Conservation (phyloP, 2,888 invertebrate genomes). For the Limenitis camilla region DNA sequence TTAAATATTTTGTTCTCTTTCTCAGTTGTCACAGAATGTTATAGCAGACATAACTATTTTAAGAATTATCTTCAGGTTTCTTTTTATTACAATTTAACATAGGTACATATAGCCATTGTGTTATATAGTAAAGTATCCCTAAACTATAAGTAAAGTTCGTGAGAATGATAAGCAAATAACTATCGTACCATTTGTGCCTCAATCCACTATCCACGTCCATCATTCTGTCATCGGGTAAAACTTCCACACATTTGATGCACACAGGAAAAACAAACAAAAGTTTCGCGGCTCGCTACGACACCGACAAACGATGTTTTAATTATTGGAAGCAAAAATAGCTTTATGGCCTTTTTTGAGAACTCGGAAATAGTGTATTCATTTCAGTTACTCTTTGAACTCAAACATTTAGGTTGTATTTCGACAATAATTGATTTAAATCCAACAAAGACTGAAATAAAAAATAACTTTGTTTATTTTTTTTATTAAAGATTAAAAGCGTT, state of each 20-base stretch:
- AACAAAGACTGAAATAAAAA: too few relatives aligned
- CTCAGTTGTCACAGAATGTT: too few relatives aligned
- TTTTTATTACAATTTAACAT: too few relatives aligned
- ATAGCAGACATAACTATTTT: too few relatives aligned
- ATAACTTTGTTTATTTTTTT: too few relatives aligned
- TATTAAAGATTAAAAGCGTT: too few relatives aligned
- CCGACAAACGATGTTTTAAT: constrained; percentile 25
- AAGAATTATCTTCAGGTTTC: too few relatives aligned
- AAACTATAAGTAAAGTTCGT: background rate
- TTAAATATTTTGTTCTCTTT: too few relatives aligned
- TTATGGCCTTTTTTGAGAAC: constrained; percentile 15
- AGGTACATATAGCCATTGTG: too few relatives aligned
- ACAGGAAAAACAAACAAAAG: constrained; percentile 21
- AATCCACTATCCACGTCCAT: constrained; percentile 15
- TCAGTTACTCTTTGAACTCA: constrained; percentile 1
- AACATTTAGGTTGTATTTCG: too few relatives aligned
- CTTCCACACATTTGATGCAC: constrained; percentile 25
- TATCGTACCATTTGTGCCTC: constrained; percentile 8
- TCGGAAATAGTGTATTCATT: constrained; percentile 5
- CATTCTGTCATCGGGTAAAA: constrained; percentile 25
- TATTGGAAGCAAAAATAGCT: constrained; percentile 18
- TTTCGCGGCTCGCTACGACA: constrained; percentile 16
- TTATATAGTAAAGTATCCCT: too few relatives aligned
- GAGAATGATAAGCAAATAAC: background rate
- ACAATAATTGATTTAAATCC: too few relatives aligned